phyloP scores from a whole-genome alignment of 2,888 invertebrate species.

The Serripes groenlandicus region DNA sequence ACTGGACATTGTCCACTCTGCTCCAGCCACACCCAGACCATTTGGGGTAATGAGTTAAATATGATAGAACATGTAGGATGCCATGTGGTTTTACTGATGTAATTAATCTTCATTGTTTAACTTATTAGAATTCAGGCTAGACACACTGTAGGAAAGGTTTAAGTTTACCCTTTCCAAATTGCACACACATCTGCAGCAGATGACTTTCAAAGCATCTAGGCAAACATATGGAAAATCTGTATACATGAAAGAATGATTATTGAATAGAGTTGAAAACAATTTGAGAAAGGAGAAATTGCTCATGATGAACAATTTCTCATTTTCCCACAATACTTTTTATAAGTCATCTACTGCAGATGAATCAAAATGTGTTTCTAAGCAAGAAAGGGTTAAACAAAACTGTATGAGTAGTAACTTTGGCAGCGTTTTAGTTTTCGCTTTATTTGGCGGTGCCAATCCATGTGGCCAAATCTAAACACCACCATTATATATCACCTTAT shows the following conservation, averaged over 20 bases:
- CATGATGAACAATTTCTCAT: background rate
- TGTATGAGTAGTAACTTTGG: background rate
- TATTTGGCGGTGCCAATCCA: too few species aligned
- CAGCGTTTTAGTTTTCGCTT: too few species aligned
- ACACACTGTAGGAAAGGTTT: background rate
- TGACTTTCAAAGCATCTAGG: background rate
- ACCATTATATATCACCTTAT: too few species aligned
- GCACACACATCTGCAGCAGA: background rate
- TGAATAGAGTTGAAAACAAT: background rate
- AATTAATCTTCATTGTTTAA: slow-evolving; percentile 33
- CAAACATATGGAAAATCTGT: background rate
- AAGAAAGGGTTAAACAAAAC: background rate
- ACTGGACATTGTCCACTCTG: background rate
- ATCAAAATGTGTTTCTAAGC: background rate
- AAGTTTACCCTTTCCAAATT: background rate
- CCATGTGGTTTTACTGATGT: background rate
- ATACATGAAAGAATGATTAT: background rate
- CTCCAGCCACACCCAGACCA: slow-evolving; percentile 13
- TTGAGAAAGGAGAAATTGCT: background rate
- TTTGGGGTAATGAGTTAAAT: too few species aligned
- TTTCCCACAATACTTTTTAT: background rate
- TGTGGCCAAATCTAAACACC: too few species aligned
- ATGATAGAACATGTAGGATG: slow-evolving; percentile 2
- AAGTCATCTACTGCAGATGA: background rate
- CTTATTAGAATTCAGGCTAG: too few species aligned